Conservation (phyloP, 2,797 vertebrate genomes). For the Pangasius larnaudii region DNA sequence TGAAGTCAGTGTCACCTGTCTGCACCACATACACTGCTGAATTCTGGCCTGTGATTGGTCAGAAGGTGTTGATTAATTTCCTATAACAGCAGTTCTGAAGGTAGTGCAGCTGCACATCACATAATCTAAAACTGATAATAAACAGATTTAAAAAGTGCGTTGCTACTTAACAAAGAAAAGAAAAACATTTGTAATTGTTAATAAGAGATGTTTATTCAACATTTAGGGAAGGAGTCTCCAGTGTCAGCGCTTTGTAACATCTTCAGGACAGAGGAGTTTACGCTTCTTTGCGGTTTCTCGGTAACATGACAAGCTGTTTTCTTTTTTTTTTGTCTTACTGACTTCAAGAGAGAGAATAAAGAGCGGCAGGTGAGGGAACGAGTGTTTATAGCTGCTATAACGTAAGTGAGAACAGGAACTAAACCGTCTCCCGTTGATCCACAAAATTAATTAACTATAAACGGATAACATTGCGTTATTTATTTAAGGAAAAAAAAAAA, state of each 20-base stretch:
- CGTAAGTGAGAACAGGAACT: neutral
- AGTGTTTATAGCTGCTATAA: neutral
- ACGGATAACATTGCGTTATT: neutral
- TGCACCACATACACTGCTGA: neutral
- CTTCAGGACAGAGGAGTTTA: neutral
- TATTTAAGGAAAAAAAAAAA: neutral
- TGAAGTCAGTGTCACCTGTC: neutral
- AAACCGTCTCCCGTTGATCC: neutral
- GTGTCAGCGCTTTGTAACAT: neutral
- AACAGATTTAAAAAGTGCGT: neutral
- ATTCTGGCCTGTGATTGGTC: neutral
- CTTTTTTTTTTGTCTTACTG: too few relatives aligned
- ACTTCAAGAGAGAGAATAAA: neutral
- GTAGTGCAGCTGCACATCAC: neutral
- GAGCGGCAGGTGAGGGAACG: neutral
- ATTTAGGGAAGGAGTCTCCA: neutral
- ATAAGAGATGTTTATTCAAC: neutral
- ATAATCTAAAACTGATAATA: neutral
- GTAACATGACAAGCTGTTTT: neutral
- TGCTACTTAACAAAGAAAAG: neutral
- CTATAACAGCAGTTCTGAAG: neutral
- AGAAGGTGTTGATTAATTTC: neutral
- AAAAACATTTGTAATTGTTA: neutral
- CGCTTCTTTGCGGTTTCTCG: neutral
- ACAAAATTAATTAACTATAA: neutral